Evolutionary conservation across 2,888 invertebrate genomes (phyloP).

Genomic region (Actias luna): DNA sequence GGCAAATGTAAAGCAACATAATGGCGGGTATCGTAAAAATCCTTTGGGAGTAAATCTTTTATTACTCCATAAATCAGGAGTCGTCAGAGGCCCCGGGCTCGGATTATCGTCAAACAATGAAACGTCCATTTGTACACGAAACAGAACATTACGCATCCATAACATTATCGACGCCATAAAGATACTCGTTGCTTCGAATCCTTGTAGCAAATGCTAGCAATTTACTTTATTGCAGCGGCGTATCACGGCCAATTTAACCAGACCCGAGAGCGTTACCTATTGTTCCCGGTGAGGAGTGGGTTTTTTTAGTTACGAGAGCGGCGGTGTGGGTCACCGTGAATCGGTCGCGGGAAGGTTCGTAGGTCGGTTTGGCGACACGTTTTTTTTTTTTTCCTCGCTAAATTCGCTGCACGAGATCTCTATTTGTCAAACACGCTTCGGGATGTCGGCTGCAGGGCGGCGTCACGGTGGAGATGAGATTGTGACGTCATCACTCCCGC

Average conservation of each 20-base stretch:
- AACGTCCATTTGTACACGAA: slow-evolving; percentile 66
- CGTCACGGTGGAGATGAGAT: slow-evolving; percentile 45
- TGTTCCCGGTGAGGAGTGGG: slow-evolving; percentile 24
- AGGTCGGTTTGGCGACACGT: slow-evolving; percentile 65
- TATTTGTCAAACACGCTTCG: slow-evolving; percentile 71
- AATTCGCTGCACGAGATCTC: slow-evolving; percentile 70
- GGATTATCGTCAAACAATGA: slow-evolving; percentile 69
- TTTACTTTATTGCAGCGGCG: slow-evolving; percentile 76
- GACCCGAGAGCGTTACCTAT: slow-evolving; percentile 42
- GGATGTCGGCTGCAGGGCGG: slow-evolving; percentile 42
- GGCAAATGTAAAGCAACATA: background rate
- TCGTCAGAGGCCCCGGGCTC: slow-evolving; percentile 22
- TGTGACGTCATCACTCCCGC: slow-evolving; percentile 44
- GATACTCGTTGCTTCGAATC: slow-evolving; percentile 68
- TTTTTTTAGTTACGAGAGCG: slow-evolving; percentile 24
- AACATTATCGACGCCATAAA: slow-evolving; percentile 77
- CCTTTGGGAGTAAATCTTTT: slow-evolving; percentile 11
- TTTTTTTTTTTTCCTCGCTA: slow-evolving; percentile 70
- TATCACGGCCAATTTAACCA: slow-evolving; percentile 47
- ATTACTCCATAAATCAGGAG: slow-evolving; percentile 23
- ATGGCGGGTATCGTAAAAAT: slow-evolving; percentile 8
- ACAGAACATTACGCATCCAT: slow-evolving; percentile 77
- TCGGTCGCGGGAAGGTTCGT: slow-evolving; percentile 53
- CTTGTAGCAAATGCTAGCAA: slow-evolving; percentile 77
- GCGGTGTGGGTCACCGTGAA: slow-evolving; percentile 36